Base-by-base conservation (phyloP, 92 coral and sea anemone species). In the Epizoanthus stellaris region DNA sequence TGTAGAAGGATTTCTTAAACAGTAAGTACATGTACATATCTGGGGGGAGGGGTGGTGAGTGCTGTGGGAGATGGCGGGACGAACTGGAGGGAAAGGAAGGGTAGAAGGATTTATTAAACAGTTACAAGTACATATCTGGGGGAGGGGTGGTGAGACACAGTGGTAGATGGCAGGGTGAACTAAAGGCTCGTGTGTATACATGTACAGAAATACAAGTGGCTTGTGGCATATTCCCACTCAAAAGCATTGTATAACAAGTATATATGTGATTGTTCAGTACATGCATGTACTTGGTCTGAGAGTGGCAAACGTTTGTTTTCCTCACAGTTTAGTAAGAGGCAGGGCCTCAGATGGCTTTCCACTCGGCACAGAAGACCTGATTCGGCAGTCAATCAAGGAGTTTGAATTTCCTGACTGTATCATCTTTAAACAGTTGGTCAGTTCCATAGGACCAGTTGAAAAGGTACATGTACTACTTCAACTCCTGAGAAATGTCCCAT, bases 321-420 rank as follows among this genome's bases (percentile, higher is more conserved):
- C 12, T 53, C 70, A 45, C 87, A 94, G 98, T 82, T 91, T 96
- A 58, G 77, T 90, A 7, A 90, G 81, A 89, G 98, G 98, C 13
- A 94, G 96, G 15, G 79, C 98, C 10, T 90, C 96, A 3, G 98
- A 96, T 83, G 98, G 98, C 3, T 96, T 96, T 89, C 94, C 97
- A 39, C 30, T 96, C 5, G 94, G 93, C 19, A 89, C 88, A 13
- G 98, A 96, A 75, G 98, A 96, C n/a, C 67, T 94, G 12, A 89
- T 96, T 60, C 94, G 98, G 10, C 98, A 96, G 84, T 87, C 96
- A 4, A 94, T 96, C 56, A 95, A 83, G 45, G 94, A 91, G 67
- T 96, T 94, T 84, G 90, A 82, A 52, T 94, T 94, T 64, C 96
- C 90, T 25, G 98, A 96, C 63, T 92, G 95, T 57, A 92, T 95